Base-by-base conservation (phyloP, 2,888 invertebrate genomes). In the Cyaniris semiargus region DNA sequence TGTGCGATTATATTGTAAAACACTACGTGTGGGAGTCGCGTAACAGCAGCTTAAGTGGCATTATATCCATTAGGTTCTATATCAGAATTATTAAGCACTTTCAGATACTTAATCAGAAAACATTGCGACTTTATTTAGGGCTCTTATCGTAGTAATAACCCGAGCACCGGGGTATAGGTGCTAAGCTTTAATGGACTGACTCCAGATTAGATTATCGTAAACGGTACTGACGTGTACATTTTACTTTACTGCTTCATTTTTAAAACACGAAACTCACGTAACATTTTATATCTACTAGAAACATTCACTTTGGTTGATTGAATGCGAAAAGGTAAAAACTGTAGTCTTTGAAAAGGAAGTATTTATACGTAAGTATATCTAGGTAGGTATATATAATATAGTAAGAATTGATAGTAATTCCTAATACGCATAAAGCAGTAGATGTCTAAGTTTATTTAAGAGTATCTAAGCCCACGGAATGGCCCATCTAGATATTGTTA, bases 51-150 rank as follows among this genome's bases (percentile, higher is more conserved):
- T 74, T 53, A 31, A 53, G 53, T 53, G 74, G 74, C 53, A 44
- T 84, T 87, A 79, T 76, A 60, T 34, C 48, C 79, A 85, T 84
- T 84, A 83, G 87, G 85, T 84, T 84, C 87, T 90, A 90, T 90
- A 90, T 90, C 89, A 83, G 79, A 82, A 84, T 84, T 84, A 85
- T 86, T 74, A 74, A 77, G 60, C 60, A 27, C 84, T 82, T 86
- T 86, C 82, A 86, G 87, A 86, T 85, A 88, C 86, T 87, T 86
- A 85, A 87, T 87, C 85, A 84, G 83, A 83, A 84, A 85, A 83
- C 85, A 83, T 85, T 85, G 84, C 83, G 85, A 83, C 83, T 84
- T 85, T 86, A 87, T 88, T 88, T 89, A 88, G 89, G 85, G 81
- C 79, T 79, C 80, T 82, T 83, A 83, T 83, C 83, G 79, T 79